Percentiles rank a stretch among this genome's conserved stretches.
Conservation (phyloP, 2,797 vertebrate species). For the Enteromius afrohamiltoni region DNA sequence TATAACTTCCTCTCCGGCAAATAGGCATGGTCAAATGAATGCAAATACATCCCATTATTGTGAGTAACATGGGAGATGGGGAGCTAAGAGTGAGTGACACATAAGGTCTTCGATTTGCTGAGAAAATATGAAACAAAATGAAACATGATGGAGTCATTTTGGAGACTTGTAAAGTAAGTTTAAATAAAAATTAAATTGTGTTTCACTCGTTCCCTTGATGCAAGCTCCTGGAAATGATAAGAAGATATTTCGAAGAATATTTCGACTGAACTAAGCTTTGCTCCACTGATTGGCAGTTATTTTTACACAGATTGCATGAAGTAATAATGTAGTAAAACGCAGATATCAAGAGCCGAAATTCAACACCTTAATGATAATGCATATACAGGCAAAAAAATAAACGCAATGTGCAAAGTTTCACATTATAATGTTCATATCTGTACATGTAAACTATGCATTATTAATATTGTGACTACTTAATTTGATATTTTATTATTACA, state of each 20-base stretch:
- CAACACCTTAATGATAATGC: too few relatives aligned
- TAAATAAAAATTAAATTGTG: slow-evolving; percentile 39
- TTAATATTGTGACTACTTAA: background rate
- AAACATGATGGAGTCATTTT: slow-evolving; percentile 42
- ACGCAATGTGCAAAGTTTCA: too few relatives aligned
- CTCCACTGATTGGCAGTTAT: too few relatives aligned
- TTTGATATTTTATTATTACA: too few relatives aligned
- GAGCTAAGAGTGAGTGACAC: slow-evolving; percentile 47
- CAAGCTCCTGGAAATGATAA: background rate
- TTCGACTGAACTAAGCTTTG: background rate
- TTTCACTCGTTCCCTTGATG: slow-evolving; percentile 3
- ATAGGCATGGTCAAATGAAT: slow-evolving; percentile 47
- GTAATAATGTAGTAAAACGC: too few relatives aligned
- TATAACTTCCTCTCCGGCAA: slow-evolving; percentile 50
- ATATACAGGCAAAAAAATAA: too few relatives aligned
- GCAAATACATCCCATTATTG: slow-evolving; percentile 51
- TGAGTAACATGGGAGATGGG: slow-evolving; percentile 36
- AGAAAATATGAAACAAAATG: slow-evolving; percentile 49
- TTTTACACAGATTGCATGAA: too few relatives aligned
- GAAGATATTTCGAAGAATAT: background rate
- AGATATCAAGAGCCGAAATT: too few relatives aligned
- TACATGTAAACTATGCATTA: background rate
- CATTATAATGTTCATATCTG: background rate
- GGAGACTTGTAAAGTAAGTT: slow-evolving; percentile 27
- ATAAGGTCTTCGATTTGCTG: slow-evolving; percentile 43